Conservation (phyloP, 2,888 invertebrate species). For the Plebejus anna region DNA sequence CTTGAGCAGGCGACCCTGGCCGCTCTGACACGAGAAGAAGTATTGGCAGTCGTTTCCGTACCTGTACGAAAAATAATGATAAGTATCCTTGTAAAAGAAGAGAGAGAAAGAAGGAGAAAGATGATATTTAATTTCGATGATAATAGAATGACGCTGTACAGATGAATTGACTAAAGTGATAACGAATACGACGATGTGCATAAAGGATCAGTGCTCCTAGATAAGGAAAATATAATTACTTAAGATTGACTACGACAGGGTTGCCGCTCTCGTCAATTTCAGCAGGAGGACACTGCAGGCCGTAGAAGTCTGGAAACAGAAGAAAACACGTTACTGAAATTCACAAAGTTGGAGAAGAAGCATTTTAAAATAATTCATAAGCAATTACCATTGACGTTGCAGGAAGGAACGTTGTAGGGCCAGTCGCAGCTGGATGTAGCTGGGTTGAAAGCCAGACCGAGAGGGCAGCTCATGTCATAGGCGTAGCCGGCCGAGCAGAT, state of each 20-base stretch:
- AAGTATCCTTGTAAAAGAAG: neutral
- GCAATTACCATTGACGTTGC: conserved; percentile 76
- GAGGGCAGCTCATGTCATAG: conserved; percentile 83
- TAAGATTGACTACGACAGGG: conserved; percentile 48
- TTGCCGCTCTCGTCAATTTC: conserved; percentile 46
- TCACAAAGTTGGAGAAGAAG: neutral
- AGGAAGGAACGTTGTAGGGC: conserved; percentile 88
- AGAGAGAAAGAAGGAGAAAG: no score
- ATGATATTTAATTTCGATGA: neutral
- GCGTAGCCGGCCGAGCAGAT: conserved; percentile 86
- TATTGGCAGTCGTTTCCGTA: conserved; percentile 54
- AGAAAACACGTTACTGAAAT: neutral
- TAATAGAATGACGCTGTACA: neutral
- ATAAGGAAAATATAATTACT: conserved; percentile 43
- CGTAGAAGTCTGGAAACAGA: conserved; percentile 51
- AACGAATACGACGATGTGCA: neutral
- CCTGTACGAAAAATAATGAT: conserved; percentile 41
- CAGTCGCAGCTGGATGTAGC: conserved; percentile 87
- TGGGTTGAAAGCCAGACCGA: conserved; percentile 87
- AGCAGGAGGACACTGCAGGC: conserved; percentile 53
- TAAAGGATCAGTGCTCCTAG: neutral
- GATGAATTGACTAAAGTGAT: neutral
- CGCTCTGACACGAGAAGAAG: conserved; percentile 55
- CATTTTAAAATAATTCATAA: neutral
- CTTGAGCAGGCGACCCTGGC: conserved; percentile 51